These are phyloP conservation scores for Congeria kusceri DNA, from an alignment of 2,888 invertebrate genomes.

Conservation along the genomic window DNA sequence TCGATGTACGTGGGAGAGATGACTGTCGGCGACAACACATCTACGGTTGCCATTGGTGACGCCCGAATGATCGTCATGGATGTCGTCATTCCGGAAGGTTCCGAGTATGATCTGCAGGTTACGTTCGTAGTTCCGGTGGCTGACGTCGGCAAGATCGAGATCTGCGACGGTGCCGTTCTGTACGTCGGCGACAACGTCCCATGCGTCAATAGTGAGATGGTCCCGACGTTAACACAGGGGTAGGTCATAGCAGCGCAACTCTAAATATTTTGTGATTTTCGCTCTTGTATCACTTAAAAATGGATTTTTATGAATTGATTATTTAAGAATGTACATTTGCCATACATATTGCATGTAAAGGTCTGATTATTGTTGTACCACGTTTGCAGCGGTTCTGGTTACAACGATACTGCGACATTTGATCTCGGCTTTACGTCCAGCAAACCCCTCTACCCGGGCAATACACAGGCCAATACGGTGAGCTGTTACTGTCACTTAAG, in stretches of 20 bases:
- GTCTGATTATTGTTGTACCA: too few species aligned
- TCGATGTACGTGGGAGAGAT: conserved; percentile 61
- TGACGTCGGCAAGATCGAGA: conserved; percentile 66
- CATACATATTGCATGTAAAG: too few species aligned
- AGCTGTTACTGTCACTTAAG: conserved; percentile 9
- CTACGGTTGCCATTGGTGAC: conserved; percentile 61
- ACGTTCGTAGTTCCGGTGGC: conserved; percentile 64
- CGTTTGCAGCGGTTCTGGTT: conserved; percentile 29
- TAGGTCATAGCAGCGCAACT: too few species aligned
- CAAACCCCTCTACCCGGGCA: conserved; percentile 55
- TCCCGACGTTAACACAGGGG: neutral
- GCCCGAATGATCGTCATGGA: conserved; percentile 64
- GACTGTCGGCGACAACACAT: conserved; percentile 51
- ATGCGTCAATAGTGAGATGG: conserved; percentile 61
- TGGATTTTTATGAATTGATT: too few species aligned
- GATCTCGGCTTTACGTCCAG: conserved; percentile 72
- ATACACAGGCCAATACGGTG: conserved; percentile 65
- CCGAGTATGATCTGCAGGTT: conserved; percentile 57
- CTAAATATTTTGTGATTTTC: neutral
- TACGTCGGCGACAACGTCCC: conserved; percentile 76
- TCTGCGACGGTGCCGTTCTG: conserved; percentile 70
- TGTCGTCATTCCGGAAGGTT: conserved; percentile 54
- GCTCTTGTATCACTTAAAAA: too few species aligned
- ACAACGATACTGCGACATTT: conserved; percentile 68
- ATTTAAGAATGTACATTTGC: too few species aligned